These are phyloP conservation scores for Corynorhinus townsendii DNA, from an alignment of 2,113 vertebrate genomes.

Conservation along the genomic window DNA sequence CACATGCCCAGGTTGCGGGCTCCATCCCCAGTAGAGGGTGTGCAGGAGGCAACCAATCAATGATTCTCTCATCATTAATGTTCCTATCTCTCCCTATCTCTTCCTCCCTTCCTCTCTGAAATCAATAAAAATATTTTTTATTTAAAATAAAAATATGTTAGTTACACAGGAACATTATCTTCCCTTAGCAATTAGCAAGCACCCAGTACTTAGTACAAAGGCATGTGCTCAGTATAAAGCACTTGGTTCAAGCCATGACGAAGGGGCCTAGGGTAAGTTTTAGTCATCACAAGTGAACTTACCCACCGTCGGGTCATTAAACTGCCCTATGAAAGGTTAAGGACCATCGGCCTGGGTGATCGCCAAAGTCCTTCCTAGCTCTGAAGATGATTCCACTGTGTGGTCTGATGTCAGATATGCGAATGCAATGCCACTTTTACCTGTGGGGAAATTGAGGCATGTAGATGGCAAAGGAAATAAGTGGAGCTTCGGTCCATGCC, in stretches of 20 bases:
- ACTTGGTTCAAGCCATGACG: not conserved
- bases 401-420: not conserved
- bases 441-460: not conserved
- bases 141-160: not conserved
- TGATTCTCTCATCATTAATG: too few species aligned
- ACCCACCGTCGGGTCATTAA: not conserved
- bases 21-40: too few species aligned
- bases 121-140: too few species aligned
- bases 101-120: too few species aligned
- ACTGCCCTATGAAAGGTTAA: too few species aligned
- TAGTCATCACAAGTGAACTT: not conserved
- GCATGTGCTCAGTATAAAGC: not conserved
- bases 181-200: not conserved
- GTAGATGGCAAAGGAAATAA: not conserved
- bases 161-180: not conserved
- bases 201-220: not conserved
- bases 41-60: too few species aligned
- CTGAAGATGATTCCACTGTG: not conserved
- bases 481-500: too few species aligned
- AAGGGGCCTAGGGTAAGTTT: not conserved
- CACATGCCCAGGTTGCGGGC: too few species aligned
- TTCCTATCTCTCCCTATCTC: too few species aligned
- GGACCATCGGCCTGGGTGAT: not conserved
- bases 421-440: not conserved
- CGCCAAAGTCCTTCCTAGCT: not conserved